Conservation (phyloP, 2,797 vertebrate species). For the Argentina silus region DNA sequence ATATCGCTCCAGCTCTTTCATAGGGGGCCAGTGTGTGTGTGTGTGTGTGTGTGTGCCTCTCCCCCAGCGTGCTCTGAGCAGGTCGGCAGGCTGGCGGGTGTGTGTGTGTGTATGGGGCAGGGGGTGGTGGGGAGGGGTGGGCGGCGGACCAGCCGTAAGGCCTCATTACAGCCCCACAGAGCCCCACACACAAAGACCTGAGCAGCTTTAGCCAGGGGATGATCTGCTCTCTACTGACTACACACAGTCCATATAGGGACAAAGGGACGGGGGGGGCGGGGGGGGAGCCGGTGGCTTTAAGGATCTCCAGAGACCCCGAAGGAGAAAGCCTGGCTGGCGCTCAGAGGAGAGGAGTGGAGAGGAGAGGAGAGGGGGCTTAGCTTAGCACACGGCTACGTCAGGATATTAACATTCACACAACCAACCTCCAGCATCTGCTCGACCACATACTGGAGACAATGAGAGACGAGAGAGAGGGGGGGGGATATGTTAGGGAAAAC, state of each 20-base stretch:
- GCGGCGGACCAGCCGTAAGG: slow-evolving; percentile 74
- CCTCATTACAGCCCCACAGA: slow-evolving; percentile 98
- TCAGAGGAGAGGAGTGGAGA: slow-evolving; percentile 64
- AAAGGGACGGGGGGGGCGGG: slow-evolving; percentile 68
- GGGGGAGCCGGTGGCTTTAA: slow-evolving; percentile 73
- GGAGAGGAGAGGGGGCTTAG: slow-evolving; percentile 58
- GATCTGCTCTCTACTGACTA: slow-evolving; percentile 99
- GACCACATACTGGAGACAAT: neutral
- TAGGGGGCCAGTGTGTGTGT: slow-evolving; percentile 87
- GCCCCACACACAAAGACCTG: slow-evolving; percentile 96
- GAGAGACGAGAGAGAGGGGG: neutral
- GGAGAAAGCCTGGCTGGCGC: slow-evolving; percentile 78
- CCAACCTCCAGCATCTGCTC: slow-evolving; percentile 95
- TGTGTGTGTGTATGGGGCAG: slow-evolving; percentile 2
- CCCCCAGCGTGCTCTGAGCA: slow-evolving; percentile 83
- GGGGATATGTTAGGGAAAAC: too few species aligned
- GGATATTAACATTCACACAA: slow-evolving; percentile 95
- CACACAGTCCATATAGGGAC: slow-evolving; percentile 86
- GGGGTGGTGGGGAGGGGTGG: slow-evolving; percentile 35
- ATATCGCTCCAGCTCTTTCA: slow-evolving; percentile 88
- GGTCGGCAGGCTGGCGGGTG: slow-evolving; percentile 35
- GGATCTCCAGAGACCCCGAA: slow-evolving; percentile 79
- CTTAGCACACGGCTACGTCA: slow-evolving; percentile 78
- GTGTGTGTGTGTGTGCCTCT: slow-evolving; percentile 31
- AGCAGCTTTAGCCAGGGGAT: slow-evolving; percentile 97